Percentiles rank a stretch among this genome's conserved stretches.
phyloP scores from a whole-genome alignment of 2,797 vertebrate genomes.

The Sebastiscus albofasciatus region DNA sequence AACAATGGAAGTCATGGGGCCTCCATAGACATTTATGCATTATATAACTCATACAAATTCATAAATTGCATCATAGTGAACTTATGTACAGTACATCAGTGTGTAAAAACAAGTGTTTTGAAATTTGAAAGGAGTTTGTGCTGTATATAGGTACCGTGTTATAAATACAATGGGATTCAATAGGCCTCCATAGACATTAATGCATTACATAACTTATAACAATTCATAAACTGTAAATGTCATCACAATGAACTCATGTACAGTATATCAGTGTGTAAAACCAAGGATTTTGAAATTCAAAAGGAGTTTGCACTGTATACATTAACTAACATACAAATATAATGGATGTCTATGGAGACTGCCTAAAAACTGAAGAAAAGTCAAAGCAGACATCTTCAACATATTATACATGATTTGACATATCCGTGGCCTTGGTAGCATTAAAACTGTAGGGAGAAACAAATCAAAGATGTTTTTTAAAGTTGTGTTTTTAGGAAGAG shows the following conservation, averaged over 20 bases:
- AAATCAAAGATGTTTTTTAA: neutral
- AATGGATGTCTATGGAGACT: neutral
- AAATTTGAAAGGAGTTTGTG: neutral
- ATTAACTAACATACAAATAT: neutral
- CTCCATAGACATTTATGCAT: neutral
- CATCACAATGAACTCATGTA: neutral
- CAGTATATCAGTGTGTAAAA: neutral
- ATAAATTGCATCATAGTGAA: neutral
- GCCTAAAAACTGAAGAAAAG: neutral
- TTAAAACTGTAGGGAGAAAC: neutral
- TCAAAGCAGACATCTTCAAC: neutral
- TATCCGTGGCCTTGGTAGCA: neutral
- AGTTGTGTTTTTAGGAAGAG: neutral
- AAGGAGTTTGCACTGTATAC: neutral
- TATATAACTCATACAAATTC: neutral
- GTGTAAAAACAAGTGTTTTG: neutral
- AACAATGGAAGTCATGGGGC: neutral
- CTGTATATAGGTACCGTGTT: neutral
- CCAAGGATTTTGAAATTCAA: neutral
- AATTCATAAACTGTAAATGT: neutral
- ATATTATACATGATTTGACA: neutral
- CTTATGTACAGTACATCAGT: neutral
- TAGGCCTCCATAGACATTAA: neutral
- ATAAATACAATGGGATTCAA: neutral
- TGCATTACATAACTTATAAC: neutral